Base-by-base conservation (phyloP, 1,140 invertebrate genomes). In the Zaprionus camerounensis region DNA sequence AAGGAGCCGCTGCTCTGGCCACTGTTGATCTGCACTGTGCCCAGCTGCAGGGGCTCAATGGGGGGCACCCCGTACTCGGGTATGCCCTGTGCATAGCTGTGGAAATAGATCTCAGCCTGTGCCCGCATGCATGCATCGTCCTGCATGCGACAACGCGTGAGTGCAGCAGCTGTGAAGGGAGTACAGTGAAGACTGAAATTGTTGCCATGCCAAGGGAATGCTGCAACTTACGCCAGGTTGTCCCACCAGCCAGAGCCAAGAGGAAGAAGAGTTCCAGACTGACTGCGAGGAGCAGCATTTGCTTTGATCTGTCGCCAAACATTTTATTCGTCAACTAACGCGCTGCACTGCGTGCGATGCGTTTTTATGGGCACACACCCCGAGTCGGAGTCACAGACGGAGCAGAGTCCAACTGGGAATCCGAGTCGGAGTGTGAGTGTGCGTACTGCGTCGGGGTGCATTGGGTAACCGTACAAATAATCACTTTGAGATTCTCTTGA, bases 131-230 rank as follows among this genome's bases (percentile, higher is more conserved):
- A 90, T 1, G 24, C 17, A 17, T 90, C 85, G 17, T 90, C 79
- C 7, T 72, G 57, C n/a, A 79, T 5, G 3, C 57, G 71, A 34
- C 84, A 88, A 12, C 66, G 81, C 15, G 75, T 58, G 31, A 87
- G 12, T 0, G 71, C 68, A 22, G 61, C 44, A 28, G 84, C 84
- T 88, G n/a, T 6, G 20, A 20, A 4, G 6, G n/a, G 1, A 9
- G 7, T 7, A 46, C 41, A 46, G 17, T 17, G 7, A 9, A 17
- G 6, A 2, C 41, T 41, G 5, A 15, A 44, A 7, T 2, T 5
- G 3, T 9, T 46, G 2, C 6, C 9, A 41, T 0, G n/a, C 28
- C 26, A 0, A 0, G 9, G 41, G n/a, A 2, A 0, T n/a, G 36
- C 12, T 55, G 20, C 22, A 51, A 51, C 46, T 51, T 51, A 56